These are phyloP conservation scores for Drosophila burlai DNA, from an alignment of 1,140 invertebrate species.

Conservation along the genomic window DNA sequence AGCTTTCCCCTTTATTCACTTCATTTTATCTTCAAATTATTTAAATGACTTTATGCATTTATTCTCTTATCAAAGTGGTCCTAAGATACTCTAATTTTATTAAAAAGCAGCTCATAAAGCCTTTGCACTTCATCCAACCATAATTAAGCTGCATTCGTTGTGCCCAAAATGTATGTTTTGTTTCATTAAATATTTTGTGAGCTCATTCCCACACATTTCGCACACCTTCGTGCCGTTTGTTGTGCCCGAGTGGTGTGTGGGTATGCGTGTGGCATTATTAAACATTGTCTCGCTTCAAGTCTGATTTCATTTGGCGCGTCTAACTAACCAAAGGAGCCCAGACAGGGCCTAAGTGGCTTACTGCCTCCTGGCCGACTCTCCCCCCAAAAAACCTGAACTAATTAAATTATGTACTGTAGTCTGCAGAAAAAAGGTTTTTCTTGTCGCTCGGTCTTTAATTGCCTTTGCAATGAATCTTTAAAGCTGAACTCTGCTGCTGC, in stretches of 20 bases:
- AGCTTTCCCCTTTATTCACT: neutral
- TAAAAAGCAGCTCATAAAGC: no score
- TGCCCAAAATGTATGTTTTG: slow-evolving; percentile 2
- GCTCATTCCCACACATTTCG: slow-evolving; percentile 28
- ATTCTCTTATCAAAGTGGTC: neutral
- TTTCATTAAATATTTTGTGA: slow-evolving; percentile 21
- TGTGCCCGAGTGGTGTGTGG: slow-evolving; percentile 12
- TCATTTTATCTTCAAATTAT: no score
- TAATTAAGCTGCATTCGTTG: neutral
- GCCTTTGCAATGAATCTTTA: slow-evolving; percentile 46
- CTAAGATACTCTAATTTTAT: no score
- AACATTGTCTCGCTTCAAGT: slow-evolving; percentile 63
- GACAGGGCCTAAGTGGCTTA: slow-evolving; percentile 35
- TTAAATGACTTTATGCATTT: neutral
- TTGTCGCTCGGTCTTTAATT: slow-evolving; percentile 59
- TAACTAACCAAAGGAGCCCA: slow-evolving; percentile 45
- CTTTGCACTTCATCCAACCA: neutral
- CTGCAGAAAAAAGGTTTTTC: slow-evolving; percentile 56
- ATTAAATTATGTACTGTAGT: slow-evolving; percentile 70
- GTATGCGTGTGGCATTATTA: slow-evolving; percentile 46
- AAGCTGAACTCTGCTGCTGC: slow-evolving; percentile 31
- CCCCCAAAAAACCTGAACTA: slow-evolving; percentile 38
- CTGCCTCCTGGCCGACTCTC: neutral
- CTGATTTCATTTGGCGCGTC: slow-evolving; percentile 69
- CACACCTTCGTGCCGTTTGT: slow-evolving; percentile 17